A percentile compares a stretch with the other conserved stretches of the same genome.
These are phyloP conservation scores for Romanogobio albipinnatus DNA, from an alignment of 2,113 vertebrate species.

Conservation along the genomic window DNA sequence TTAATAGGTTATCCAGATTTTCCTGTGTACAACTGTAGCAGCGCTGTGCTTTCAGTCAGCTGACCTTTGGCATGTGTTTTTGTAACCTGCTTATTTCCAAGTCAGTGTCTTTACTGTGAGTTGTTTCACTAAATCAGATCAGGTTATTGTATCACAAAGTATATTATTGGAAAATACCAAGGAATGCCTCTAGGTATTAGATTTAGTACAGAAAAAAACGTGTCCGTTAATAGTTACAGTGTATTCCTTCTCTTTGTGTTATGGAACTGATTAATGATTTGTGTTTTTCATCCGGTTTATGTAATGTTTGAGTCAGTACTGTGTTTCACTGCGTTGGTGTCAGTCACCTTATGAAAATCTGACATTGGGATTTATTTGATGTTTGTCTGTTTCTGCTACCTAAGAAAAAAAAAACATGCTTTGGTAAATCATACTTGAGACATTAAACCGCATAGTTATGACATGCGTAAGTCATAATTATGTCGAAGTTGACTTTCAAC, in stretches of 20 bases:
- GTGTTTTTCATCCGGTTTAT: neutral
- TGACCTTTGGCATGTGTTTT: constrained; percentile 12
- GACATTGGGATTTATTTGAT: neutral
- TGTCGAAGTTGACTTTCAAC: too few relatives aligned
- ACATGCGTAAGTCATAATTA: too few relatives aligned
- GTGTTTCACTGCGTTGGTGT: constrained; percentile 19
- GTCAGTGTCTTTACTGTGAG: constrained; percentile 25
- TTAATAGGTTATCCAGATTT: neutral
- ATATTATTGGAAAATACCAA: neutral
- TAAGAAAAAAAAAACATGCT: too few relatives aligned
- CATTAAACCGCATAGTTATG: too few relatives aligned
- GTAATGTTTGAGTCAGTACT: constrained; percentile 22
- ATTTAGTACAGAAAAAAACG: neutral
- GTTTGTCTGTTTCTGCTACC: neutral
- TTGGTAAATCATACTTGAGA: too few relatives aligned
- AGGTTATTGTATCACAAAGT: constrained; percentile 11
- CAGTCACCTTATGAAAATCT: neutral
- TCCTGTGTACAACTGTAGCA: neutral
- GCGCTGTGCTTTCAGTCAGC: constrained; percentile 19
- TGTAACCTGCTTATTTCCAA: neutral
- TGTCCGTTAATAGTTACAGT: neutral
- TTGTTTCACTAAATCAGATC: constrained; percentile 11
- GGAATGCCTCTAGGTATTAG: constrained; percentile 22
- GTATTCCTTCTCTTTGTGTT: neutral
- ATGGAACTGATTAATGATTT: neutral